A percentile compares a stretch with the other conserved stretches of the same genome.
Evolutionary conservation across 2,888 invertebrate species (phyloP).

Genomic region (Pristionchus japonicus): DNA sequence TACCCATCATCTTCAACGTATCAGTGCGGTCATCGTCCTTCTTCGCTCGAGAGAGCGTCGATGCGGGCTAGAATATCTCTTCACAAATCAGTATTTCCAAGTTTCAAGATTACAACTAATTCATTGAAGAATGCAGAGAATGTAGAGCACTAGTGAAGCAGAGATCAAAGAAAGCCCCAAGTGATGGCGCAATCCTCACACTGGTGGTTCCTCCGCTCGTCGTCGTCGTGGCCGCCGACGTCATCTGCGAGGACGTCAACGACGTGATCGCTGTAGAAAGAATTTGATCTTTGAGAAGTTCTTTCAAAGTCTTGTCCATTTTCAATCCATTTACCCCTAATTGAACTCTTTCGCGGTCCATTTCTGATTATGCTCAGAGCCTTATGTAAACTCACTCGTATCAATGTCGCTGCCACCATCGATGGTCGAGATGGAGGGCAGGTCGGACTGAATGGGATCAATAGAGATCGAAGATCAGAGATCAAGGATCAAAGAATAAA

Average conservation of each 20-base stretch:
- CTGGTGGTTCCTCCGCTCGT: background rate
- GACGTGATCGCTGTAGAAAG: background rate
- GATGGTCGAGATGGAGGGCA: background rate
- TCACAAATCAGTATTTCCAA: background rate
- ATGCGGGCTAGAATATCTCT: background rate
- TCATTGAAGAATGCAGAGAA: no score
- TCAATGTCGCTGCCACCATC: background rate
- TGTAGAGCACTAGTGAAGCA: no score
- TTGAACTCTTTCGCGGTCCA: no score
- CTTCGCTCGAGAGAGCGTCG: background rate
- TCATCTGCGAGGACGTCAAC: background rate
- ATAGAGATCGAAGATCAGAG: no score
- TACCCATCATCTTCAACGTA: conserved; percentile 4
- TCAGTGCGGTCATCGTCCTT: background rate
- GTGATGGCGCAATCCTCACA: background rate
- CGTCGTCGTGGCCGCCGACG: background rate
- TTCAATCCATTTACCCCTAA: no score
- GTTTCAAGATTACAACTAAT: no score
- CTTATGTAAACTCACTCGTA: background rate
- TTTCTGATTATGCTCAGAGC: background rate
- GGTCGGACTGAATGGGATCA: background rate
- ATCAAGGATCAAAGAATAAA: background rate
- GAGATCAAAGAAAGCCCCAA: no score
- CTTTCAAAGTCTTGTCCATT: no score
- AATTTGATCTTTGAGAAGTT: background rate